Percentiles rank a stretch among this genome's conserved stretches.
These are phyloP conservation scores for Propithecus deckenii DNA, from an alignment of 2,797 vertebrate species.

Conservation along the genomic window DNA sequence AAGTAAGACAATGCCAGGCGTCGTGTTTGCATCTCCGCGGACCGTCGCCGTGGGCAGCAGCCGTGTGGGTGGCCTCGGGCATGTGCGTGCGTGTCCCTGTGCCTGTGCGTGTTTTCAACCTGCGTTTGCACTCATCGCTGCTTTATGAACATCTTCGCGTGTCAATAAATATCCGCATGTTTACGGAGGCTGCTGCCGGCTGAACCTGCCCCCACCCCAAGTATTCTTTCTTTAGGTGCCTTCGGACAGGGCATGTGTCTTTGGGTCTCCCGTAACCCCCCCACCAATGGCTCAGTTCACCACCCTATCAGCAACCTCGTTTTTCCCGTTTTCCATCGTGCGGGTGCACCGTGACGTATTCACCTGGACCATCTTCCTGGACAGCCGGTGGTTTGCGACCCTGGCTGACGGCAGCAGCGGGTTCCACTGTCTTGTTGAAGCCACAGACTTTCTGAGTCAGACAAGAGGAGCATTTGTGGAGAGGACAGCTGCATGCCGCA, in stretches of 20 bases:
- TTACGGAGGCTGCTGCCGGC: neutral
- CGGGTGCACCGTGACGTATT: neutral
- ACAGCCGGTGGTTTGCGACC: too few species aligned
- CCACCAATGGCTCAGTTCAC: neutral
- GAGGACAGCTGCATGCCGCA: accelerated
- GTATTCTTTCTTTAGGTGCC: neutral
- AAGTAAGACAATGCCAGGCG: neutral
- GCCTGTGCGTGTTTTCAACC: neutral
- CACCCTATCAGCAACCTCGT: accelerated
- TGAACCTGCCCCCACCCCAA: neutral
- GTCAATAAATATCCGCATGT: accelerated
- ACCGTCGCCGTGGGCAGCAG: accelerated
- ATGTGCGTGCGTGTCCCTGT: accelerated
- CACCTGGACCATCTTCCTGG: neutral
- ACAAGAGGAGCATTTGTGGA: neutral
- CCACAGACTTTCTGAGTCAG: neutral
- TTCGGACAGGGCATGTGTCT: neutral
- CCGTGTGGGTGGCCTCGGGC: neutral
- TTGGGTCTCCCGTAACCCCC: accelerated
- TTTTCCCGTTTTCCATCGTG: accelerated
- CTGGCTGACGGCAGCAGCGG: neutral
- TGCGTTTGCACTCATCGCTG: accelerated
- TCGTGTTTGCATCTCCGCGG: accelerated
- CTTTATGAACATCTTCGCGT: neutral
- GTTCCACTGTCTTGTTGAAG: neutral